phyloP scores from a whole-genome alignment of 2,113 vertebrate species.

The Pangasianodon hypophthalmus region DNA sequence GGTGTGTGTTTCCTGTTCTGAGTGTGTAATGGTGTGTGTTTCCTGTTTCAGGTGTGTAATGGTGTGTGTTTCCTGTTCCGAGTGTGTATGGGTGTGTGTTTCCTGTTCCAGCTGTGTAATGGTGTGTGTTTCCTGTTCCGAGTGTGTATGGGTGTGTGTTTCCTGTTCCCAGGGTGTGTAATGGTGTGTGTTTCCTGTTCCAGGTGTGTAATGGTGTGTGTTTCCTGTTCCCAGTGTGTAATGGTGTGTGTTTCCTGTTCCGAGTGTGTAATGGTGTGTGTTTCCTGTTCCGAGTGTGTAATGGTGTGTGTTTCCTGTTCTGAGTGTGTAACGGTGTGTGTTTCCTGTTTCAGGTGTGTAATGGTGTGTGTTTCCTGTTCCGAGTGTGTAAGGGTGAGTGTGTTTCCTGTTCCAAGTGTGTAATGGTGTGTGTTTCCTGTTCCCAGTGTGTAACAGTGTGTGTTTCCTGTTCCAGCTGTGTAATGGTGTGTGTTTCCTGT shows the following conservation, averaged over 20 bases:
- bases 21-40: not conserved
- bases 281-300: not conserved
- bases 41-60: not conserved
- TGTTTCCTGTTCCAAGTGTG: not conserved
- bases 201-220: not conserved
- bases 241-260: not conserved
- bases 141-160: not conserved
- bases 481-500: not conserved
- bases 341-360: not conserved
- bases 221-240: not conserved
- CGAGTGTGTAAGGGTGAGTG: not conserved
- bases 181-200: not conserved
- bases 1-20: not conserved
- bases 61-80: not conserved
- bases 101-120: not conserved
- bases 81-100: not conserved
- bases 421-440: not conserved
- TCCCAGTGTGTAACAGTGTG: not conserved
- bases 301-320: constrained; percentile 84
- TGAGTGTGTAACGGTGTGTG: not conserved
- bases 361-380: not conserved
- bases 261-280: constrained; percentile 1
- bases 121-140: not conserved
- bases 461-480: not conserved
- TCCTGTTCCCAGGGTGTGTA: not conserved